Conservation (phyloP, 2,113 vertebrate genomes). For the Zosterops japonicus region DNA sequence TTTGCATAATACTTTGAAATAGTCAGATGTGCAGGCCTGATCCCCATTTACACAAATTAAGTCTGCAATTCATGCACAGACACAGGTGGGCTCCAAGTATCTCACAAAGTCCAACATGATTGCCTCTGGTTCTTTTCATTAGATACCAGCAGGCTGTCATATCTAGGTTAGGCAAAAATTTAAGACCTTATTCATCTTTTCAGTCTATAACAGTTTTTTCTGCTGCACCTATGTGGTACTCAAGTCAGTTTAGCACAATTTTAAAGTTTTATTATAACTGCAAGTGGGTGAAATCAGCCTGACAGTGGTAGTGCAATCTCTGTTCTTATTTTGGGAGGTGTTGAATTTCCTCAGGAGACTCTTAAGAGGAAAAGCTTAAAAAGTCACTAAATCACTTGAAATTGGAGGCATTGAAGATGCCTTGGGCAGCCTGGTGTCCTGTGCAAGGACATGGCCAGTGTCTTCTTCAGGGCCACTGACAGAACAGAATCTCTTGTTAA, state of each 20-base stretch:
- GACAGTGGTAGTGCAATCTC: background rate
- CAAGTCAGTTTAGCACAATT: conserved; percentile 45
- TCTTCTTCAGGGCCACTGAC: background rate
- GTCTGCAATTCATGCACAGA: conserved; percentile 38
- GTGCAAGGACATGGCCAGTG: too few species aligned
- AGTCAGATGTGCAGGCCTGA: conserved; percentile 11
- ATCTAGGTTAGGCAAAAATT: conserved; percentile 54
- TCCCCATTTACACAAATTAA: conserved; percentile 49
- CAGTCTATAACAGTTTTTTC: background rate
- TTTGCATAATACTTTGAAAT: background rate
- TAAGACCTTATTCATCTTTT: conserved; percentile 52
- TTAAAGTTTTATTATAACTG: conserved; percentile 54
- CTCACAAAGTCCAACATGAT: conserved; percentile 36
- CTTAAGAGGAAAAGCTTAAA: background rate
- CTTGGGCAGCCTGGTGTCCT: background rate
- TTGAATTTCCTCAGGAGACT: background rate
- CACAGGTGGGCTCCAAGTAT: conserved; percentile 11
- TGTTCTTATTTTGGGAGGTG: background rate
- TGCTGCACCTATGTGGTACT: background rate
- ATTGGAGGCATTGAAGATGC: background rate
- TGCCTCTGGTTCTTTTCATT: conserved; percentile 57
- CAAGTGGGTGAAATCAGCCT: background rate
- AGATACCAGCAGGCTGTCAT: conserved; percentile 45
- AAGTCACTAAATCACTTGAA: background rate
- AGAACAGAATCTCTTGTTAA: background rate